Conservation (phyloP, 2,797 vertebrate genomes). For the Cuniculus paca region DNA sequence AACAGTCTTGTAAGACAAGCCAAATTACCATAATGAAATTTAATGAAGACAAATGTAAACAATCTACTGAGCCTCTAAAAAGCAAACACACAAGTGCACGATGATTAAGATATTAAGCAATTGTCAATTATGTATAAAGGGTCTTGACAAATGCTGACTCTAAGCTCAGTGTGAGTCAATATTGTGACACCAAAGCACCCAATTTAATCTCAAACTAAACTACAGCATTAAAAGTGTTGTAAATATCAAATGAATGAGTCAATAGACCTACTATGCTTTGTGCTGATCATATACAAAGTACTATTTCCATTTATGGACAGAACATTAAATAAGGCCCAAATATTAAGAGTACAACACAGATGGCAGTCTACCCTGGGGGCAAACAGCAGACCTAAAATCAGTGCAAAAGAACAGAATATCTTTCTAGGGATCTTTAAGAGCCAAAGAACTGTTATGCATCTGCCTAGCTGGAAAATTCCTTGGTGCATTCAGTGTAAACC, state of each 20-base stretch:
- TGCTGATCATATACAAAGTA: neutral
- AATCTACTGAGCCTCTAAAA: conserved; percentile 69
- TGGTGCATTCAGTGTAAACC: neutral
- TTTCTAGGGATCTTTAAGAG: neutral
- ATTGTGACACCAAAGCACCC: conserved; percentile 52
- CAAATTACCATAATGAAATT: conserved; percentile 63
- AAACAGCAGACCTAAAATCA: neutral
- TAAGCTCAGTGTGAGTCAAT: conserved; percentile 20
- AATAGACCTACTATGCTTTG: neutral
- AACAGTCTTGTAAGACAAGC: conserved; percentile 22
- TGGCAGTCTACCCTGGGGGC: neutral
- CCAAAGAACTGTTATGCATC: neutral
- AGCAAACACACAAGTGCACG: conserved; percentile 65
- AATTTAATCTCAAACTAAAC: conserved; percentile 49
- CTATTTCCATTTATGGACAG: neutral
- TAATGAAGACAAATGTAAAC: conserved; percentile 72
- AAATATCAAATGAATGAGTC: neutral
- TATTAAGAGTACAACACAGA: neutral
- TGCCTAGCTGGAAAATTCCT: neutral
- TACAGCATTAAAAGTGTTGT: neutral
- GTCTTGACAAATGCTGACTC: conserved; percentile 48
- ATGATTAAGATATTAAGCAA: conserved; percentile 81
- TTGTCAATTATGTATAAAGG: conserved; percentile 54
- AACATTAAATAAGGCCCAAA: neutral
- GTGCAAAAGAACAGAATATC: neutral